Base-by-base conservation (phyloP, 2,888 invertebrate species). In the Nephrotoma guestfalica region DNA sequence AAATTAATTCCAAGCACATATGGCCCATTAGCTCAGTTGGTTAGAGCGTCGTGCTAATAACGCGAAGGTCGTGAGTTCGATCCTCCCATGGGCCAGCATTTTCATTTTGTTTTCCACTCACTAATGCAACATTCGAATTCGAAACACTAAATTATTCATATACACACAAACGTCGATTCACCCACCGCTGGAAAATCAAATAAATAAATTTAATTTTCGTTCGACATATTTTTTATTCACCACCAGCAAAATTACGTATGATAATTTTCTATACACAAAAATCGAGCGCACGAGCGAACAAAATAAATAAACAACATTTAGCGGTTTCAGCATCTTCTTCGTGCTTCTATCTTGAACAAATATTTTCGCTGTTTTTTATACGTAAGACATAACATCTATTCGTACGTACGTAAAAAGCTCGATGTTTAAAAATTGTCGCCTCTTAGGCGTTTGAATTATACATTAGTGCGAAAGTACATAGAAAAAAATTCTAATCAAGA, bases 11-110 rank as follows among this genome's bases (percentile, higher is more conserved):
- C 2, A 30, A 30, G 1, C 30, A 51, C 30, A 85, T 85, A 85
- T 85, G 85, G 85, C 85, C 85, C 85, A 85, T 85, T 85, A 85
- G 85, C 85, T 85, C 85, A 85, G 85, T 85, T 85, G 85, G 85
- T 85, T 45, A 85, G 85, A 85, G 85, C 85, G 85, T 85, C 85
- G 85, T 85, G 85, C 85, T 85, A 85, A 85, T 85, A 85, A 85
- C 85, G 85, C 85, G 85, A 85, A 85, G 85, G 85, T 85, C 85
- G 85, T 18, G 85, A 85, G 85, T 85, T 85, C 85, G 85, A 85
- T 85, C 85, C 85, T 85, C 85, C 85, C 85, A 85, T 85, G 85
- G 85, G 85, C 85, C 85, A 85, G 85, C 18, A 43, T 4, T 43
- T 4, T 43, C 11, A 30, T 43, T 43, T 43, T 11, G 43, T 11